Conservation (phyloP, 1,140 invertebrate genomes). For the Drosophila nasuta region DNA sequence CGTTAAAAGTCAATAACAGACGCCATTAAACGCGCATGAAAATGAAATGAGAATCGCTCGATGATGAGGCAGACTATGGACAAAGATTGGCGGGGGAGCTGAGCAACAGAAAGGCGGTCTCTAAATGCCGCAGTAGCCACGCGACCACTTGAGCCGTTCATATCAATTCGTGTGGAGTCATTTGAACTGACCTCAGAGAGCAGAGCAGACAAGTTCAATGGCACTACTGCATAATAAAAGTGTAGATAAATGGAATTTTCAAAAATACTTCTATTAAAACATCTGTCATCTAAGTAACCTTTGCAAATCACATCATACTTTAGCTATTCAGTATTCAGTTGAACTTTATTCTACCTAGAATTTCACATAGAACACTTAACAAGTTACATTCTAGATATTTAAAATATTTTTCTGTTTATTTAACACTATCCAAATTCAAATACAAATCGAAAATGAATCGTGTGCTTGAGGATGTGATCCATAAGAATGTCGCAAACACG, state of each 20-base stretch:
- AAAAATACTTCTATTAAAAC: conserved; percentile 5
- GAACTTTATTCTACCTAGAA: background rate
- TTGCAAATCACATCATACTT: background rate
- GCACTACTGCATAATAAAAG: conserved; percentile 40
- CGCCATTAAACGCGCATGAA: conserved; percentile 81
- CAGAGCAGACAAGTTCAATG: conserved; percentile 71
- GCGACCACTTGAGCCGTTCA: conserved; percentile 71
- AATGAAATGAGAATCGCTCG: conserved; percentile 75
- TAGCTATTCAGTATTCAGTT: background rate
- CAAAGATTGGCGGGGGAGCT: background rate
- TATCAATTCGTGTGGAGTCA: conserved; percentile 60
- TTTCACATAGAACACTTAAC: conserved; percentile 1
- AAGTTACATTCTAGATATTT: background rate
- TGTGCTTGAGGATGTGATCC: conserved; percentile 65
- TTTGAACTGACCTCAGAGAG: conserved; percentile 64
- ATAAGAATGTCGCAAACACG: conserved; percentile 39
- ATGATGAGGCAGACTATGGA: conserved; percentile 40
- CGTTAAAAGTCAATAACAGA: conserved; percentile 83
- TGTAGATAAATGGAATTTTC: conserved; percentile 11
- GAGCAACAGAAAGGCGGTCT: conserved; percentile 1
- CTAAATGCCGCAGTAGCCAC: conserved; percentile 37
- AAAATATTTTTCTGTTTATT: background rate
- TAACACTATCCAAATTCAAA: background rate
- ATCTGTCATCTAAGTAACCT: background rate
- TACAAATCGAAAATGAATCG: conserved; percentile 55